Conservation (phyloP, 2,797 vertebrate species). For the Channa striata region DNA sequence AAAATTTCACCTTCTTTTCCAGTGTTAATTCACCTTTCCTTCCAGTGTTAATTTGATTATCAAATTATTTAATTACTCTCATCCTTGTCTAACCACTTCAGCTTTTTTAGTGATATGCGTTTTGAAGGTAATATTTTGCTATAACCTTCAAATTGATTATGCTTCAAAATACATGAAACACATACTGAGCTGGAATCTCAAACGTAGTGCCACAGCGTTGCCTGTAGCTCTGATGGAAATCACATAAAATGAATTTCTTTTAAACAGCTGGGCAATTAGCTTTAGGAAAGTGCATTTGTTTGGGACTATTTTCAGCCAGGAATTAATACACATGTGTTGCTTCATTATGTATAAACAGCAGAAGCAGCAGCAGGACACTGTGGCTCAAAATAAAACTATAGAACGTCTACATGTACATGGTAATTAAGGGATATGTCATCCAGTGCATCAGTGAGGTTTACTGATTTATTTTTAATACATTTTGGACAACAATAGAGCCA, state of each 20-base stretch:
- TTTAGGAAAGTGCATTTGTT: neutral
- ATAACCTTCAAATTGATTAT: no score
- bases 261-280: neutral
- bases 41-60: no score
- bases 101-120: neutral
- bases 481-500: no score
- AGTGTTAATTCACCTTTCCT: no score
- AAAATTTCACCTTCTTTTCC: no score
- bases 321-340: neutral
- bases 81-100: conserved; percentile 8
- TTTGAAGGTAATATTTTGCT: no score
- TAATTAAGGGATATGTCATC: neutral
- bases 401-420: neutral
- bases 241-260: neutral
- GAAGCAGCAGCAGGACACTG: no score
- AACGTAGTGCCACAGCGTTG: neutral
- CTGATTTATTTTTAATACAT: neutral
- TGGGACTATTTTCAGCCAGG: neutral
- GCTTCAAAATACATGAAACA: conserved; percentile 13
- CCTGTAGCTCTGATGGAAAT: neutral
- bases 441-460: neutral
- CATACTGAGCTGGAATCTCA: neutral
- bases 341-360: no score
- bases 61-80: conserved; percentile 13
- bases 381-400: neutral